Evolutionary conservation across 2,113 vertebrate species (phyloP), one percentile per base, ranked within the genome.

Genomic region (Cranoglanis bouderius): DNA sequence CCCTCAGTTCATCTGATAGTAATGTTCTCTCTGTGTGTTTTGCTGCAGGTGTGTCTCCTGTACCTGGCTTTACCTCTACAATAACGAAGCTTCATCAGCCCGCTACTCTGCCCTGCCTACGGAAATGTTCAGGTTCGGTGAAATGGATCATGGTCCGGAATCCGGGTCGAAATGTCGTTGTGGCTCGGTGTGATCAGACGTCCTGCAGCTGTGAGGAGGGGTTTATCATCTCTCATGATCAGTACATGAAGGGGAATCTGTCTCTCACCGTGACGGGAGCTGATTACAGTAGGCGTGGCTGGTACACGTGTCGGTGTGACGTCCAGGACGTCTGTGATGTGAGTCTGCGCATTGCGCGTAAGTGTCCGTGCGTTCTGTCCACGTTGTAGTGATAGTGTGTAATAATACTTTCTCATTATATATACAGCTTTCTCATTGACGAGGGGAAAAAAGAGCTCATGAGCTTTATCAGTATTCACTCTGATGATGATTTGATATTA

Each of bases 251-350:
- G n/a, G 84, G 84, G n/a, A 53, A 85, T 24, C 18, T 67, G 9
- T 85, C 84, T 35, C 84, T 85, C 63, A 38, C 38, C 63, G 26
- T 85, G 26, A 14, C 83, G 24, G 83, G n/a, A 12, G 83, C 83
- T 24, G 83, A 70, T 32, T 70, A 70, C 63, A 51, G 63, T 2
- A 77, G 12, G 40, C 74, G 74, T 46, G 74, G 74, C 74, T 77
- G 40, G 40, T 77, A 77, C 74, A 49, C 10, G 10, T 77, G 74
- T 77, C 5, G 0, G 21, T 77, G 74, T 29, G 74, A 46, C 5
- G 40, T 9, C 26, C 0, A 16, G 43, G 43, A 12, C 26, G 40
- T 77, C 10, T 77, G 74, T 46, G 4, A 29, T 12, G 43, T 14
- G 24, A 77, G 74, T 49, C 74, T 77, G 1, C 74, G 43, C 43